phyloP scores from a whole-genome alignment of 2,797 vertebrate genomes.

The Acanthis flammea region DNA sequence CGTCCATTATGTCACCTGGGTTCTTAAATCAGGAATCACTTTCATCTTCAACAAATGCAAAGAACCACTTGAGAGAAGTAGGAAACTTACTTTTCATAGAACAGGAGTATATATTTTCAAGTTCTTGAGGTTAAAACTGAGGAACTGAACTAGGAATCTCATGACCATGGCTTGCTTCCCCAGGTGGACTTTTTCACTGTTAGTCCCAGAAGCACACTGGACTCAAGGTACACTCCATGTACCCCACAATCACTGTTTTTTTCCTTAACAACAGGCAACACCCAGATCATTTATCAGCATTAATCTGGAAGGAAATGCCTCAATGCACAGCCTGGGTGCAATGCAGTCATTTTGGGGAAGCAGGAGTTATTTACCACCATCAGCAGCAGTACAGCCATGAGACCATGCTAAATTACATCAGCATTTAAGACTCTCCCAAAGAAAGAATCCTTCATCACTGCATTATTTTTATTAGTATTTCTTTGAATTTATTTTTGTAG shows the following conservation, averaged over 20 bases:
- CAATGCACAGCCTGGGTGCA: neutral
- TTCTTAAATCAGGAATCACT: neutral
- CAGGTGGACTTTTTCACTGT: neutral
- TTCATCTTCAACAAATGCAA: neutral
- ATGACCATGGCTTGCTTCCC: neutral
- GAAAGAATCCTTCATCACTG: neutral
- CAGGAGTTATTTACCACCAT: neutral
- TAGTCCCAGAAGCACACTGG: neutral
- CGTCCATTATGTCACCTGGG: neutral
- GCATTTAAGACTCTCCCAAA: constrained; percentile 19
- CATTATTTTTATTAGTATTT: neutral
- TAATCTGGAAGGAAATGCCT: neutral
- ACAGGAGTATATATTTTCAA: neutral
- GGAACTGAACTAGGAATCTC: neutral
- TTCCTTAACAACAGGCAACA: neutral
- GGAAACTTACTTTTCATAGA: neutral
- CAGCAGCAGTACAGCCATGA: neutral
- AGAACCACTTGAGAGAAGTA: neutral
- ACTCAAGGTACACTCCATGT: neutral
- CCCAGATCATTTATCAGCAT: neutral
- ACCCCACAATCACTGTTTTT: neutral
- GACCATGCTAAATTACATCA: neutral
- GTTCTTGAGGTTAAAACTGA: neutral
- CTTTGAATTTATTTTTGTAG: constrained; percentile 18
- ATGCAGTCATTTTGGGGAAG: neutral